phyloP scores from a whole-genome alignment of 2,113 vertebrate genomes.

The Trinectes maculatus region DNA sequence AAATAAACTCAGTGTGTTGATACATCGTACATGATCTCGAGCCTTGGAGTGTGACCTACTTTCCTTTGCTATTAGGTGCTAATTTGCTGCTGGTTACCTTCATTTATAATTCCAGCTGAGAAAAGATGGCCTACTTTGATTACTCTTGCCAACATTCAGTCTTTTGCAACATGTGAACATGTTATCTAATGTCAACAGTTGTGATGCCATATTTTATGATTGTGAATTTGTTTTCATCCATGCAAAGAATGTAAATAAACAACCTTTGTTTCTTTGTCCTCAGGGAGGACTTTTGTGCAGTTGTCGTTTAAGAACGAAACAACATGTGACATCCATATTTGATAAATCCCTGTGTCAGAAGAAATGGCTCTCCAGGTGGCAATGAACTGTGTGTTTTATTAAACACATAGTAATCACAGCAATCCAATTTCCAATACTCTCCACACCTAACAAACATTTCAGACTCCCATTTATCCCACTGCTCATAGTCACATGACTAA shows the following conservation, averaged over 20 bases:
- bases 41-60: constrained; percentile 40
- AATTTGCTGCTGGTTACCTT: constrained; percentile 35
- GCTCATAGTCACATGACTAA: too few relatives aligned
- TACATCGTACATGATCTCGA: constrained; percentile 12
- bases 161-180: neutral
- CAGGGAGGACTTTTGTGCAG: too few relatives aligned
- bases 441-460: too few relatives aligned
- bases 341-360: too few relatives aligned
- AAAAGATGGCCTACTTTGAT: constrained; percentile 30
- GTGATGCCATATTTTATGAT: neutral
- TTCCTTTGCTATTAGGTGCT: constrained; percentile 36
- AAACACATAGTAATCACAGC: too few relatives aligned
- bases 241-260: constrained; percentile 20
- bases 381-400: too few relatives aligned
- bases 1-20: constrained; percentile 48
- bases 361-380: too few relatives aligned
- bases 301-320: too few relatives aligned
- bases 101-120: neutral
- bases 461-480: too few relatives aligned
- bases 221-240: neutral
- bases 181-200: neutral
- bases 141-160: too few relatives aligned
- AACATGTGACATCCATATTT: too few relatives aligned
- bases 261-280: constrained; percentile 2
- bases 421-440: too few relatives aligned